These are phyloP conservation scores for Microcebus tavaratra DNA, from an alignment of 2,113 vertebrate genomes.

Conservation along the genomic window DNA sequence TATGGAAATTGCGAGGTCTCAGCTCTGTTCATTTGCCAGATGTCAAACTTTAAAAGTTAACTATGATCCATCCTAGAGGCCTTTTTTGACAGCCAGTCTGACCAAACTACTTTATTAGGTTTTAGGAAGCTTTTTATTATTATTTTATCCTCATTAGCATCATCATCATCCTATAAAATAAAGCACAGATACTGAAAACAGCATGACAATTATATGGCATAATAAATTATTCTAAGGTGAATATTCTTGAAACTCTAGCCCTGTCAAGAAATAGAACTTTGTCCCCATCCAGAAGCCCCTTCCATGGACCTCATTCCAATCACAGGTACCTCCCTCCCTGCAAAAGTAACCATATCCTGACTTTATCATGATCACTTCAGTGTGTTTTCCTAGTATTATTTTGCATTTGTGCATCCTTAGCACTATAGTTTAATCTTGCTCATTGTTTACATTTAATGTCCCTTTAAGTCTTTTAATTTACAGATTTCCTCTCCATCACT, in stretches of 20 bases:
- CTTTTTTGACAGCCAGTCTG: background rate
- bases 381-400: background rate
- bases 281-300: background rate
- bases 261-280: constrained; percentile 30
- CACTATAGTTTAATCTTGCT: background rate
- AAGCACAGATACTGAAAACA: background rate
- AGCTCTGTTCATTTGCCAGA: background rate
- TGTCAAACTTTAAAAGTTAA: constrained; percentile 1
- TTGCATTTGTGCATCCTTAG: background rate
- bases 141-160: background rate
- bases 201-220: background rate
- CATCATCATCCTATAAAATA: background rate
- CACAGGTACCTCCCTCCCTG: background rate
- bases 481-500: background rate
- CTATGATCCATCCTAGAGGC: background rate
- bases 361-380: background rate
- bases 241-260: background rate
- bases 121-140: background rate
- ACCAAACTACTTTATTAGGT: background rate
- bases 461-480: background rate
- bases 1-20: background rate
- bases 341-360: background rate
- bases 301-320: background rate
- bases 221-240: background rate
- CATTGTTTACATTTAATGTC: background rate